Evolutionary conservation across 1,140 invertebrate genomes (phyloP).

Genomic region (Anadara kagoshimensis): DNA sequence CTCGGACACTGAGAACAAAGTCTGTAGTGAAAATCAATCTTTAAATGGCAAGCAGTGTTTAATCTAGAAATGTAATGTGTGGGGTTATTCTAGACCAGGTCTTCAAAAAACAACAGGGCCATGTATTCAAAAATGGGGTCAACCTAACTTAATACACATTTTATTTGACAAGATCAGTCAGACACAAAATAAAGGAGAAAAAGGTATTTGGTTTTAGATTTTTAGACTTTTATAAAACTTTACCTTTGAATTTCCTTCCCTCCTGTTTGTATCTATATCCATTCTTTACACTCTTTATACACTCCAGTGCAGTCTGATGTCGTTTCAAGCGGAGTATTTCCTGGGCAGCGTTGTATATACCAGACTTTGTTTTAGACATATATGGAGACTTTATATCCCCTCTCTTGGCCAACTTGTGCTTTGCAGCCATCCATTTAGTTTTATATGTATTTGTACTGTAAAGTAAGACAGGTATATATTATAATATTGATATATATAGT

Average conservation of each 20-base stretch:
- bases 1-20: too few species aligned
- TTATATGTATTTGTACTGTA: constrained; percentile 23
- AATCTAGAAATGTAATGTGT: too few species aligned
- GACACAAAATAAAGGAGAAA: background rate
- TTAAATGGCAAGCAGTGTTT: too few species aligned
- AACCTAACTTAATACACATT: background rate
- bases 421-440: constrained; percentile 34
- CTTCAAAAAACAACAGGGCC: too few species aligned
- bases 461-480: background rate
- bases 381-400: background rate
- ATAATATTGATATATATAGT: too few species aligned
- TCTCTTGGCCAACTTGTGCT: constrained; percentile 27
- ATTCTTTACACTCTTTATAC: constrained; percentile 34
- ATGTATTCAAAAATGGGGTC: too few species aligned
- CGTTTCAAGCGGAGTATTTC: constrained; percentile 35
- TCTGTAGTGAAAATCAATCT: too few species aligned
- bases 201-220: background rate
- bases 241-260: constrained; percentile 26
- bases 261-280: constrained; percentile 32
- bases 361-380: too few species aligned
- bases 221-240: background rate
- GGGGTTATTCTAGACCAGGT: too few species aligned
- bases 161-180: background rate
- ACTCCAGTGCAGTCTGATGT: constrained; percentile 27
- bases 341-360: constrained; percentile 22